Evolutionary conservation across 1,140 invertebrate species (phyloP), one percentile per base, ranked within the genome.

Genomic region (Ostrea edulis): DNA sequence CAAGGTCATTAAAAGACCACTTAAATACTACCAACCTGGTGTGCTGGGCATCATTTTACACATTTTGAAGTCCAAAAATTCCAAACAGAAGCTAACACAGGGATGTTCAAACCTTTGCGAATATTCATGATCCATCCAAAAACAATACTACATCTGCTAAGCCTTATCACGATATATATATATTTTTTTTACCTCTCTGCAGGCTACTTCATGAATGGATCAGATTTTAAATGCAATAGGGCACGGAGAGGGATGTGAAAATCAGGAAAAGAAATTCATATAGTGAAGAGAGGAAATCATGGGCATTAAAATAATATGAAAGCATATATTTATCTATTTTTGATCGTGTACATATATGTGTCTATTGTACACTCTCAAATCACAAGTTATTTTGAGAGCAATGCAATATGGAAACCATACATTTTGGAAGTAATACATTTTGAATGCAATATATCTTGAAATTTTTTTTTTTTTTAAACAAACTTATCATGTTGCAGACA

Each of bases 151-250:
- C 68, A 77, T 77, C 68, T 77, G 68, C 68, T 35, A 25, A 35
- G 11, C 25, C 68, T 77, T 77, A 77, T 77, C 68, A 35, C 25
- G 12, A 17, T 17, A 20, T 62, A 20, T 62, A 44, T 44, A 2
- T 62, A 5, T 25, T 35, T 77, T 77, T 77, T 71, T 77, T 35
- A 29, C 22, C 68, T 25, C 68, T 12, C 25, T 35, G 22, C 11
- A 14, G 8, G 11, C 9, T 25, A 29, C 22, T 25, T 77, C 29
- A 77, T 77, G 68, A 77, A 77, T 77, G 68, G 68, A 77, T 77
- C 68, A 77, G 68, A 77, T 77, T 77, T 77, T 77, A 77, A 77
- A 77, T 77, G 68, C 25, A 71, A 22, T 77, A 77, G 29, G 68
- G 68, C 68, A 25, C 68, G 11, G 8, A 77, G 25, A 29, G 25